Conservation (phyloP, 2,113 vertebrate genomes). For the Corythaeola cristata region DNA sequence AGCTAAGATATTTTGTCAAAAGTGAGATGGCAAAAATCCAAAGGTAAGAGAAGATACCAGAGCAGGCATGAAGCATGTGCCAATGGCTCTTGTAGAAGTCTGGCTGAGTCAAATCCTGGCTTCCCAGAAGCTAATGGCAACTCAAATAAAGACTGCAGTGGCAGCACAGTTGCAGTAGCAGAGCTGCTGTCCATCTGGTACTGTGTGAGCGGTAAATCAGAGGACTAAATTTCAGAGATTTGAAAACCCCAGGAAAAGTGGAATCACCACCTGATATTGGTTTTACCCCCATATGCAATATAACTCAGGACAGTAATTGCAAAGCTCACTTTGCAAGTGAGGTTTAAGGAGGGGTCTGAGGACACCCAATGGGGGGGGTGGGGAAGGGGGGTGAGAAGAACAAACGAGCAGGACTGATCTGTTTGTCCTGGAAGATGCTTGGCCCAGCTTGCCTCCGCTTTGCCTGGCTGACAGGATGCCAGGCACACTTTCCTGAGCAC, state of each 20-base stretch:
- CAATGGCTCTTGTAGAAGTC: background rate
- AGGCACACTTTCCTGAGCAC: background rate
- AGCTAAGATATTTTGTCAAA: background rate
- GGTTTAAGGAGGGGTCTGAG: background rate
- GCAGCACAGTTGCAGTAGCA: background rate
- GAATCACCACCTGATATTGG: background rate
- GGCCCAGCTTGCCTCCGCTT: background rate
- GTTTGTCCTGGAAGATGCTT: background rate
- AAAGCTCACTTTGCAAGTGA: background rate
- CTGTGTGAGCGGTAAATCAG: background rate
- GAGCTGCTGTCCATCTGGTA: background rate
- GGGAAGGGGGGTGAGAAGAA: background rate
- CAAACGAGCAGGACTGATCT: background rate
- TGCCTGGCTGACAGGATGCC: background rate
- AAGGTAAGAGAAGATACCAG: background rate
- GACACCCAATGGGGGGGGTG: too few species aligned
- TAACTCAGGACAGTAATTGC: background rate
- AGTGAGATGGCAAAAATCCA: background rate
- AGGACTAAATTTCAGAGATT: background rate
- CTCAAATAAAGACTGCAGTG: background rate
- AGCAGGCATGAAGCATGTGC: background rate
- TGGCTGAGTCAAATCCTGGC: background rate
- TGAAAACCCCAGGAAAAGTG: background rate
- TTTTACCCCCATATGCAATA: background rate
- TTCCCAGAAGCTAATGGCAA: background rate